Base-by-base conservation (phyloP, 2,888 invertebrate species). In the Drosophila sordidula region DNA sequence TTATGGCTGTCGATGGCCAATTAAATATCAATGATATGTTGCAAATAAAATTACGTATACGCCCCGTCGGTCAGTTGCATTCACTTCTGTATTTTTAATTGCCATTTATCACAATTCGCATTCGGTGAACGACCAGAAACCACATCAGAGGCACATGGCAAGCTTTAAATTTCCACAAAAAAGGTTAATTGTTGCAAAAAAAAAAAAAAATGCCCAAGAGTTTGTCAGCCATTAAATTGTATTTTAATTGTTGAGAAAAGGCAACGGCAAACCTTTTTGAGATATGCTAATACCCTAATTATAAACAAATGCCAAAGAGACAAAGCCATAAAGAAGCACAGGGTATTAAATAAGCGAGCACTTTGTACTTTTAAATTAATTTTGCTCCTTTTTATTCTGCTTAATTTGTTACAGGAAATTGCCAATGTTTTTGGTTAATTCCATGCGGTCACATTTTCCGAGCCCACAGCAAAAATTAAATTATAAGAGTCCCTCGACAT, bases 1-100 rank as follows among this genome's bases (percentile, higher is more conserved):
- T 68, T 67, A 67, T 61, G 32, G 47, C 49, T 51, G 29, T 47
- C 38, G 16, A 56, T 74, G 44, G 45, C 18, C 69, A 75, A 75
- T 75, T 75, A 54, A 75, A 63, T 64, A 57, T 64, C 59, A 78
- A 50, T 74, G 61, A 62, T 45, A 39, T 42, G 14, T 41, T 16
- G 25, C 39, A 51, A 49, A 58, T 44, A 36, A 39, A 42, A 63
- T 63, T 52, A 55, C 50, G 14, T 22, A 58, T 58, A 42, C 46
- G 62, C 46, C 18, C 11, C 11, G 22, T 2, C n/a, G 42, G 44
- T 47, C 36, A 38, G 36, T 32, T 18, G 16, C 5, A 18, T 34
- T 45, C 36, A 42, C 26, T 39, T 54, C 6, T 70, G 22, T 61
- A 50, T 61, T 66, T 66, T 54, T 14, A 54, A 58, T 58, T 55